Conservation (phyloP, 2,113 vertebrate genomes). For the Ondatra zibethicus region DNA sequence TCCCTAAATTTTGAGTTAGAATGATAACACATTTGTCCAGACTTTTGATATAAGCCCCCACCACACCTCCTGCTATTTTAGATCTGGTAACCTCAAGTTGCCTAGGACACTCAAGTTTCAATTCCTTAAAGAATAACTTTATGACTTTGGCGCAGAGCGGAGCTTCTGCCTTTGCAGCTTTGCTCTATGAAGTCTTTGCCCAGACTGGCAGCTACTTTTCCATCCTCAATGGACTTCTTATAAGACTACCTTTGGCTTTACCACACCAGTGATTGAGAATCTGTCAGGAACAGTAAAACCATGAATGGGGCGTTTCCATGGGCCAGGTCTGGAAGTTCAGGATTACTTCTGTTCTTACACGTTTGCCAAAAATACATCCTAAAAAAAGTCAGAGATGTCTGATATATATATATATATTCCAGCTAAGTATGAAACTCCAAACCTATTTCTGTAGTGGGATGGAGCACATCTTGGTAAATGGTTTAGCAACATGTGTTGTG, state of each 20-base stretch:
- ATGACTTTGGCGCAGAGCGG: neutral
- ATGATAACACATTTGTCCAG: neutral
- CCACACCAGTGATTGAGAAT: neutral
- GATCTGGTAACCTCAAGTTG: neutral
- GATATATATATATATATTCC: neutral
- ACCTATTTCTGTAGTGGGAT: conserved; percentile 2
- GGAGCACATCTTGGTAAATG: neutral
- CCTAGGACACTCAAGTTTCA: neutral
- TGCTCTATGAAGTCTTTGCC: neutral
- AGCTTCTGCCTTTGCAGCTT: neutral
- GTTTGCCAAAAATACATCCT: conserved; percentile 21
- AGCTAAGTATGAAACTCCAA: neutral
- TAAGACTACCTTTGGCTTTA: neutral
- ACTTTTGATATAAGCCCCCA: neutral
- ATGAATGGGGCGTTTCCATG: neutral
- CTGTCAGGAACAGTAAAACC: neutral
- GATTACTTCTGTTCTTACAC: conserved; percentile 2
- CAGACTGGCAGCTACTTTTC: neutral
- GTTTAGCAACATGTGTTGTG: neutral
- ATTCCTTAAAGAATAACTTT: neutral
- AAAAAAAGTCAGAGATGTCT: neutral
- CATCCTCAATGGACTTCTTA: neutral
- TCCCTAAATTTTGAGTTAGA: neutral
- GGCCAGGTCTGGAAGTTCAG: neutral
- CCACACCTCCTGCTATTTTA: neutral